Conservation (phyloP, 2,113 vertebrate species). For the Misgurnus anguillicaudatus region DNA sequence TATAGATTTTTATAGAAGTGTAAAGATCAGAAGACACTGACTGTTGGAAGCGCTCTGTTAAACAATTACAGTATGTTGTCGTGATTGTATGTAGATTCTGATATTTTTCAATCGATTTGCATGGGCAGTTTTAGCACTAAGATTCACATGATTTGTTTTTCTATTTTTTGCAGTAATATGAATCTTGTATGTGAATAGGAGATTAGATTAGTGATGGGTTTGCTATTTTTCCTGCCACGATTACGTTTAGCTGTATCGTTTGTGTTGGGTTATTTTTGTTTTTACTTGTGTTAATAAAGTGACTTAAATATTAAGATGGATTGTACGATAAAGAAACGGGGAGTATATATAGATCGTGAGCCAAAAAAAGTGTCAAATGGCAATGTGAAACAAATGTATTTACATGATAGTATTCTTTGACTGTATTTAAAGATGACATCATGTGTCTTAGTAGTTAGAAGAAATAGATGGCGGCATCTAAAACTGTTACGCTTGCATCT, state of each 20-base stretch:
- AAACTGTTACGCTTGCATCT: constrained; percentile 77
- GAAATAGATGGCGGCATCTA: constrained; percentile 69
- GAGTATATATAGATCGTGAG: constrained; percentile 45
- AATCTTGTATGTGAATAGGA: constrained; percentile 52
- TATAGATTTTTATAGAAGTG: too few relatives aligned
- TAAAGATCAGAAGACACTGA: constrained; percentile 76
- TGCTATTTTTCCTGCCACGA: constrained; percentile 57
- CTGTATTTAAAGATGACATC: constrained; percentile 52
- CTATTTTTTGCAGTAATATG: constrained; percentile 23
- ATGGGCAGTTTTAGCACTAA: constrained; percentile 67
- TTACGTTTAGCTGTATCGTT: constrained; percentile 64
- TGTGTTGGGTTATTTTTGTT: constrained; percentile 60
- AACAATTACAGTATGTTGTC: constrained; percentile 42
- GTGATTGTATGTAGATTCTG: constrained; percentile 61
- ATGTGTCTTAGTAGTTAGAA: constrained; percentile 55
- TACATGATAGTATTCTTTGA: constrained; percentile 48
- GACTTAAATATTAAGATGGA: constrained; percentile 57
- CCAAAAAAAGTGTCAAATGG: constrained; percentile 55
- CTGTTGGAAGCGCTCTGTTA: constrained; percentile 76
- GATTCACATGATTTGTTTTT: constrained; percentile 61
- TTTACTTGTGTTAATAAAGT: constrained; percentile 46
- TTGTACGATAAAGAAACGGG: constrained; percentile 54
- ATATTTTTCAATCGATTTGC: constrained; percentile 62
- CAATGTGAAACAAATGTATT: constrained; percentile 59
- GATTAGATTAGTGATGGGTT: constrained; percentile 59